A percentile compares a stretch with the other conserved stretches of the same genome.
These are phyloP conservation scores for Ephydatia muelleri DNA, from an alignment of 37 sponge, comb jelly and placozoan species.

Conservation along the genomic window DNA sequence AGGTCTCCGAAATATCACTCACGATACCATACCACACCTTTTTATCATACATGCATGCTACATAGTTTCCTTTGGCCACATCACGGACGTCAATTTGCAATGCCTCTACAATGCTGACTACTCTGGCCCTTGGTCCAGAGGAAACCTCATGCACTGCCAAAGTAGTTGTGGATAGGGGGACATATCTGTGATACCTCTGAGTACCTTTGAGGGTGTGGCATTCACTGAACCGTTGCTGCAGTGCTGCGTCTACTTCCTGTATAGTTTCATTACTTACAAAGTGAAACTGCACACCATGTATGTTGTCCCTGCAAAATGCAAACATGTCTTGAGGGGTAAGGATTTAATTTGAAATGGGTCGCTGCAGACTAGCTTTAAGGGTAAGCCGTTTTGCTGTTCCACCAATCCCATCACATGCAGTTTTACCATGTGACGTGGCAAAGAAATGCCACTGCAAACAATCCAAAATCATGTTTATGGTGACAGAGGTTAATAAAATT, in stretches of 20 bases:
- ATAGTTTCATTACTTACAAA: slow-evolving; percentile 14
- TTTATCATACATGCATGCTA: too few relatives aligned
- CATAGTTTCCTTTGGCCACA: too few relatives aligned
- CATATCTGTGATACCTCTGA: slow-evolving; percentile 25
- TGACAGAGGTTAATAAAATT: slow-evolving; percentile 9
- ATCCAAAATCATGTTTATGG: too few relatives aligned
- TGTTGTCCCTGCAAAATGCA: slow-evolving; percentile 16
- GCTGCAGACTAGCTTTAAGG: slow-evolving; percentile 17
- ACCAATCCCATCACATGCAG: slow-evolving; percentile 63
- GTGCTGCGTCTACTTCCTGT: not conserved
- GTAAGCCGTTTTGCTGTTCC: slow-evolving; percentile 58
- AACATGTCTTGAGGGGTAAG: slow-evolving; percentile 25
- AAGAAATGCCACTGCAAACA: slow-evolving; percentile 21
- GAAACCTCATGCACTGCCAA: too few relatives aligned
- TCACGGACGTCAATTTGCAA: too few relatives aligned
- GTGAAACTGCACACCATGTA: slow-evolving; percentile 7
- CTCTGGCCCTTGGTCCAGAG: too few relatives aligned
- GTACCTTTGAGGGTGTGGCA: slow-evolving; percentile 54
- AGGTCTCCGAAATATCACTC: too few relatives aligned
- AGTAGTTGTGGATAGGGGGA: not conserved
- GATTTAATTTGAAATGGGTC: not conserved
- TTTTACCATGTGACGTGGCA: slow-evolving; percentile 17
- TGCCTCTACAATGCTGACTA: too few relatives aligned
- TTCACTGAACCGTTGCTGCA: slow-evolving; percentile 17
- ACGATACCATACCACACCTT: too few relatives aligned